Evolutionary conservation across 2,113 vertebrate species (phyloP), one percentile per base, ranked within the genome.

Genomic region (Centropus bengalensis): DNA sequence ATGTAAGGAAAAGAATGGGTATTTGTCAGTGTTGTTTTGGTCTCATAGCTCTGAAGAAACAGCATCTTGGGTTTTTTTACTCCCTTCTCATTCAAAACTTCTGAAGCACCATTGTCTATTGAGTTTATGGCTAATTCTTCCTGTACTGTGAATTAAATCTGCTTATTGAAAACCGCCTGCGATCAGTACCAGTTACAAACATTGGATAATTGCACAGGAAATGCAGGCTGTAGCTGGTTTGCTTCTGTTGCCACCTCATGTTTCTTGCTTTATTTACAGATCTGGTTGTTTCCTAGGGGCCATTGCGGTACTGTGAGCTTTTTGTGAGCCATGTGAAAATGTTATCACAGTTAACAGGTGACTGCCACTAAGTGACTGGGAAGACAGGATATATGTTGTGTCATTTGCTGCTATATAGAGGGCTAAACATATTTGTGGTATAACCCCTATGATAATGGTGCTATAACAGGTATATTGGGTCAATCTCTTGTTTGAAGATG

Each of bases 161-260:
- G 51, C 30, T 24, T 80, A 33, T 55, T 63, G 60, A 68, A 91
- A 91, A 69, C 51, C 88, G 70, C 19, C 30, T 47, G 49, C 77
- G 73, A 36, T 69, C 69, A 60, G 59, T 69, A 80, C n/a, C 5
- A 28, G 55, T 3, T 58, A 55, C 36, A 62, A 64, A 74, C 47
- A 20, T 51, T 86, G 89, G 88, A 63, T 89, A 95, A 93, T 42
- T 82, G 47, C 22, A 73, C 26, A 40, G 56, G 78, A 94, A 94
- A 68, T 75, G 36, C 75, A 36, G 68, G 51, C 79, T 94, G 15
- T 82, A 89, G 54, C 28, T 2, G 11, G 32, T 89, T 86, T 88
- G 38, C 83, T 77, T 63, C 40, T 88, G 40, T 86, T 94, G 32
- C 51, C 49, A 10, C 8, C 2, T 82, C n/a, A n/a, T 0, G 0